A percentile compares a stretch with the other conserved stretches of the same genome.
Evolutionary conservation across 2,113 vertebrate genomes (phyloP).

Genomic region (Xenopus borealis): DNA sequence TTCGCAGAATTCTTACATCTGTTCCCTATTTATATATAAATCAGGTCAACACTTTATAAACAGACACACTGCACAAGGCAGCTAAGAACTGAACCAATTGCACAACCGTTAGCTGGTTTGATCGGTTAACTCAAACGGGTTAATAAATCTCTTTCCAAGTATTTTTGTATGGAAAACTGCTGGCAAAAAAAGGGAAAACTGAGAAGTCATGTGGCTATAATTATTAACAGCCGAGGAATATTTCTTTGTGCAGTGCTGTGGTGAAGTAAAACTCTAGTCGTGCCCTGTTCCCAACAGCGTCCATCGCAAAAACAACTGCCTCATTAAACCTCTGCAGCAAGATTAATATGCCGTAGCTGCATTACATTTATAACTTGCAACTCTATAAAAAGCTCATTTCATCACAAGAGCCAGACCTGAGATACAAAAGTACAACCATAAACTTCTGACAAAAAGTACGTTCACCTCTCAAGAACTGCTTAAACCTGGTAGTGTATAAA

Average conservation of each 20-base stretch:
- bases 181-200: constrained; percentile 62
- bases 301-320: constrained; percentile 86
- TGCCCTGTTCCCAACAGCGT: constrained; percentile 82
- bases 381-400: constrained; percentile 82
- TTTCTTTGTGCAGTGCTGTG: constrained; percentile 75
- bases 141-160: constrained; percentile 70
- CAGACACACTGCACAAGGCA: too few species aligned
- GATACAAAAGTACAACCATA: constrained; percentile 78
- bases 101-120: too few species aligned
- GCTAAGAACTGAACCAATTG: too few species aligned
- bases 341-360: constrained; percentile 80
- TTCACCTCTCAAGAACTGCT: constrained; percentile 33
- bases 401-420: constrained; percentile 73
- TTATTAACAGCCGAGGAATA: constrained; percentile 85
- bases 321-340: constrained; percentile 92
- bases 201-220: constrained; percentile 89
- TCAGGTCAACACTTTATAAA: too few species aligned
- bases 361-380: constrained; percentile 82
- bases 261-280: constrained; percentile 86
- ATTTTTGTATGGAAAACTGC: constrained; percentile 75
- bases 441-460: constrained; percentile 63
- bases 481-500: constrained; percentile 13
- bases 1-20: too few species aligned
- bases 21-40: too few species aligned
- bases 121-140: constrained; percentile 1